Evolutionary conservation across 2,113 vertebrate genomes (phyloP), one percentile per base, ranked within the genome.

Genomic region (Monopterus albus): DNA sequence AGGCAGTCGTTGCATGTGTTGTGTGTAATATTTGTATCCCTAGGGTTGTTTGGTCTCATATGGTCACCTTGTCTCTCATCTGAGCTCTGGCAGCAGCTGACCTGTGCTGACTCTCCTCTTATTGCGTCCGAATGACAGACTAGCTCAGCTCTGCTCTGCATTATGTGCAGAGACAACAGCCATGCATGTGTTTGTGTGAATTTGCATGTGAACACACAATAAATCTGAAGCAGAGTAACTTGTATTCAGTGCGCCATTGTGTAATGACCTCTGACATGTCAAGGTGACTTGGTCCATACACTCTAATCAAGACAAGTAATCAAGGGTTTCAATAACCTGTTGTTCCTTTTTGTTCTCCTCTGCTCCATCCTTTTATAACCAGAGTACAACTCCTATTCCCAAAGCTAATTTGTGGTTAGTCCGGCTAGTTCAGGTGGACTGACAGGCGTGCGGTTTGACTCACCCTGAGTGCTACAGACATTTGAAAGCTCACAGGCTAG

Each of bases 91-190:
- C 78, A 60, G 57, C 68, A 63, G 66, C 70, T 87, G 86, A 89
- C 87, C 87, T 64, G 74, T 29, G 65, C 40, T 78, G 84, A 36
- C 82, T 88, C 57, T 66, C 21, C 25, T 78, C 61, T 89, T 87
- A 89, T 87, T 90, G 83, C 84, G 40, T 88, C 55, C n/a, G 64
- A 79, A 82, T 86, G 86, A 92, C 79, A 73, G 85, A 82, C 84
- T 18, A 5, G 39, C 39, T 58, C 12, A 1, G 20, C 51, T 57
- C 23, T 65, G 23, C 65, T 64, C 38, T 56, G 23, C 56, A 53
- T 70, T 45, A 55, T 39, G 42, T 45, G 57, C 15, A 17, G 42
- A 14, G 31, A 18, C 47, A 29, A 35, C 26, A 52, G 53, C 21
- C 18, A 35, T 50, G 59, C 12, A n/a, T 29, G 20, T 38, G 7